Conservation (phyloP, 2,888 invertebrate genomes). For the Leucoma salicis region DNA sequence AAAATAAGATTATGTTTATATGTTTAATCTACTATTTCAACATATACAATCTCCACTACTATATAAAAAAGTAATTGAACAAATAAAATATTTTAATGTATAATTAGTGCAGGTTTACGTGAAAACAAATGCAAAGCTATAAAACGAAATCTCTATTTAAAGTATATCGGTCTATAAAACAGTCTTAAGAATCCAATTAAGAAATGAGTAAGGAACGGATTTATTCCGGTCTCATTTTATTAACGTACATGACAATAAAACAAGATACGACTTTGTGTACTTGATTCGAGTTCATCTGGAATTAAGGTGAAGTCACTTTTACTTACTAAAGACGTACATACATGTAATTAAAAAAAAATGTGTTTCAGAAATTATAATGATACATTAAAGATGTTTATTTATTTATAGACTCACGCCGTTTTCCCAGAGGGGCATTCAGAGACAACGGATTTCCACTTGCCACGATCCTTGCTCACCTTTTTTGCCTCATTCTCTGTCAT, state of each 20-base stretch:
- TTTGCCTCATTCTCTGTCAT: too few species aligned
- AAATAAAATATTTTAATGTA: constrained; percentile 40
- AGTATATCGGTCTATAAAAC: constrained; percentile 71
- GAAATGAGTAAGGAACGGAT: constrained; percentile 70
- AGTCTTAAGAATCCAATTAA: constrained; percentile 78
- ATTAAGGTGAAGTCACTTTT: constrained; percentile 54
- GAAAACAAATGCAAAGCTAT: constrained; percentile 63
- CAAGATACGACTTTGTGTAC: constrained; percentile 47
- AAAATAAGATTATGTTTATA: background rate
- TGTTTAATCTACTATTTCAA: constrained; percentile 6
- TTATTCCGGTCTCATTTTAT: constrained; percentile 66
- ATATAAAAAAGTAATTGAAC: constrained; percentile 34
- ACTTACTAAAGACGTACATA: background rate
- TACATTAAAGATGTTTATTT: too few species aligned
- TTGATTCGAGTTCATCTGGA: constrained; percentile 37
- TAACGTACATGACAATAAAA: constrained; percentile 64
- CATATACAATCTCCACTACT: constrained; percentile 6
- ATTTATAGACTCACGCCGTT: too few species aligned
- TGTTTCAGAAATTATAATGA: too few species aligned
- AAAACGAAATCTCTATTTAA: constrained; percentile 63
- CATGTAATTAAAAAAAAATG: background rate
- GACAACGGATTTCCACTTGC: too few species aligned
- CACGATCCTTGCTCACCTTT: too few species aligned
- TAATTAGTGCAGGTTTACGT: constrained; percentile 39
- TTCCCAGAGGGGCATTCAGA: too few species aligned